A percentile compares a stretch with the other conserved stretches of the same genome.
Evolutionary conservation across 2,113 vertebrate species (phyloP).

Genomic region (Dipodomys ordii): DNA sequence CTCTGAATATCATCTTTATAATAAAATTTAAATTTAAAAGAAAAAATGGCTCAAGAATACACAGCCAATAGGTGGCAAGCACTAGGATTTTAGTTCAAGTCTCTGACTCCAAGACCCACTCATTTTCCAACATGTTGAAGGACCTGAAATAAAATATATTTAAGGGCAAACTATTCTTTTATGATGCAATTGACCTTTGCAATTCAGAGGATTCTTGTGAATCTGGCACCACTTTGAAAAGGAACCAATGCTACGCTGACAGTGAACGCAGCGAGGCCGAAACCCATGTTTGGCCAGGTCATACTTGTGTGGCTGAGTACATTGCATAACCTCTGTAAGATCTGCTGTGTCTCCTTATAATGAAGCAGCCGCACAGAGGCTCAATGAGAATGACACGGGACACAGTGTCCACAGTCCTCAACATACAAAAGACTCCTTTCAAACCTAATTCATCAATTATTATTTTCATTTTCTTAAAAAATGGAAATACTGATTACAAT

Average conservation of each 20-base stretch:
- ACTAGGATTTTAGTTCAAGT: neutral
- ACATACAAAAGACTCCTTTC: neutral
- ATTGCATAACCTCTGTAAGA: neutral
- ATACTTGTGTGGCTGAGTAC: neutral
- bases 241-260: neutral
- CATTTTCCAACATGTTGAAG: slow-evolving; percentile 2
- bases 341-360: neutral
- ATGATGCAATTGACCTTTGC: neutral
- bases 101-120: neutral
- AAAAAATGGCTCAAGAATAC: neutral
- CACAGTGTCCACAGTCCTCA: neutral
- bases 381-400: neutral
- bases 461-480: slow-evolving; percentile 40
- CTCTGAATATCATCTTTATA: no score
- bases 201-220: slow-evolving; percentile 44
- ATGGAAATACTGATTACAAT: neutral
- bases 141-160: slow-evolving; percentile 36
- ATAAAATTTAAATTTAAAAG: slow-evolving; percentile 16
- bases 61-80: neutral
- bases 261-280: neutral
- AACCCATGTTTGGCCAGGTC: neutral
- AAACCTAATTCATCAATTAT: slow-evolving; percentile 42
- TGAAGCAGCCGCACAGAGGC: neutral
- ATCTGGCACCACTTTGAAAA: slow-evolving; percentile 2
- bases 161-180: slow-evolving; percentile 28